Evolutionary conservation across 2,888 invertebrate genomes (phyloP).

Genomic region (Ochropleura plecta): DNA sequence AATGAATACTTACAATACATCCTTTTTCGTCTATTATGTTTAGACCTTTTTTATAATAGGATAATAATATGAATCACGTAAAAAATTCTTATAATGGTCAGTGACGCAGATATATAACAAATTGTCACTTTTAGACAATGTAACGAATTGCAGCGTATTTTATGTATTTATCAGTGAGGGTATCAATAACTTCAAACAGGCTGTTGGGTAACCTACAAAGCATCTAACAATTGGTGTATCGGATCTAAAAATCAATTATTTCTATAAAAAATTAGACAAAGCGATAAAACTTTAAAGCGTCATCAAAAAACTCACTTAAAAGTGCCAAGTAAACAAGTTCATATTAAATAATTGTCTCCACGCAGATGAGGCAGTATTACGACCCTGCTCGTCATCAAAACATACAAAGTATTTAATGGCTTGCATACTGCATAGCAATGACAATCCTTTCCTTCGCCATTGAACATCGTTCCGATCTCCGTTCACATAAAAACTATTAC

Average conservation of each 20-base stretch:
- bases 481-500: conserved; percentile 59
- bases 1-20: neutral
- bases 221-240: neutral
- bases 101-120: too few species aligned
- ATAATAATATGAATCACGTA: too few species aligned
- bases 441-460: conserved; percentile 50
- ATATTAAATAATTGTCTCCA: conserved; percentile 11
- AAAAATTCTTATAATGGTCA: too few species aligned
- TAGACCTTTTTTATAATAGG: too few species aligned
- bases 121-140: too few species aligned
- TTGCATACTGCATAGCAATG: conserved; percentile 51
- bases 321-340: conserved; percentile 3
- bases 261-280: conserved; percentile 3
- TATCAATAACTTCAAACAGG: neutral
- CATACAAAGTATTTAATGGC: conserved; percentile 46
- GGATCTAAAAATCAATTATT: neutral
- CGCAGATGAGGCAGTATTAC: conserved; percentile 30
- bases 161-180: neutral
- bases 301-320: neutral
- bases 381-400: conserved; percentile 28
- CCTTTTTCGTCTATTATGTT: neutral
- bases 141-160: too few species aligned
- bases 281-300: neutral
- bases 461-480: conserved; percentile 57
- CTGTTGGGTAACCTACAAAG: neutral